Evolutionary conservation across 2,888 invertebrate genomes (phyloP).

Genomic region (Rapana venosa): DNA sequence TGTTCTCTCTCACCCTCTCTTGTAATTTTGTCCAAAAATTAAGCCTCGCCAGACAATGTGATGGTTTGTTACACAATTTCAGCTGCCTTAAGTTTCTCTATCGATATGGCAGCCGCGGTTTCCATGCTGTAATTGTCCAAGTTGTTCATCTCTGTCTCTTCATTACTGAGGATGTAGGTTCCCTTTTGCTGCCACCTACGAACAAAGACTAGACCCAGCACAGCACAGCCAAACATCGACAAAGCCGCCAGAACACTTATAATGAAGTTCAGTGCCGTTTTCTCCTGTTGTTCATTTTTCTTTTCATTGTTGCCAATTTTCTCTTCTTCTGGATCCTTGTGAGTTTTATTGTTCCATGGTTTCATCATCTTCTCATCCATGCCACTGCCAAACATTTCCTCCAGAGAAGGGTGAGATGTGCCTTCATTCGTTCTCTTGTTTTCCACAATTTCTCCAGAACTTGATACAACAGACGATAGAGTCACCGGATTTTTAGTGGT

Average conservation of each 20-base stretch:
- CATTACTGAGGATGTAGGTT: conserved; percentile 1
- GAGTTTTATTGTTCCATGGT: not conserved
- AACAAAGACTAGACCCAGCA: conserved; percentile 15
- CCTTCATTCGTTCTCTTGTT: not conserved
- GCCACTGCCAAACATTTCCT: not conserved
- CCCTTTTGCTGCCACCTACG: conserved; percentile 35
- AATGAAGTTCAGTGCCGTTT: conserved; percentile 37
- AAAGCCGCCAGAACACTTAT: conserved; percentile 30
- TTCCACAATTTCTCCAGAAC: not conserved
- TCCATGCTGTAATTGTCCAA: not conserved
- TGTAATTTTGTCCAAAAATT: no score
- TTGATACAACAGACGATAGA: not conserved
- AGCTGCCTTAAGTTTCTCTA: no score
- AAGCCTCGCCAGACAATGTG: no score
- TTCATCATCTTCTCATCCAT: not conserved
- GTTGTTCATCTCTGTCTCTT: conserved; percentile 5
- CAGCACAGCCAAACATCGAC: conserved; percentile 3
- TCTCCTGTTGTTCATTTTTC: not conserved
- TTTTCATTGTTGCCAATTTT: not conserved
- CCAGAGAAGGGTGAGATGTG: not conserved
- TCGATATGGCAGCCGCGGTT: not conserved
- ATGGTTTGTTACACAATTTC: no score
- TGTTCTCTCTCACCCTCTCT: no score
- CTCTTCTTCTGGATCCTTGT: not conserved
- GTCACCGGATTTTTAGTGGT: not conserved